Evolutionary conservation across 1,140 invertebrate genomes (phyloP).

Genomic region (Arctopsyche grandis): DNA sequence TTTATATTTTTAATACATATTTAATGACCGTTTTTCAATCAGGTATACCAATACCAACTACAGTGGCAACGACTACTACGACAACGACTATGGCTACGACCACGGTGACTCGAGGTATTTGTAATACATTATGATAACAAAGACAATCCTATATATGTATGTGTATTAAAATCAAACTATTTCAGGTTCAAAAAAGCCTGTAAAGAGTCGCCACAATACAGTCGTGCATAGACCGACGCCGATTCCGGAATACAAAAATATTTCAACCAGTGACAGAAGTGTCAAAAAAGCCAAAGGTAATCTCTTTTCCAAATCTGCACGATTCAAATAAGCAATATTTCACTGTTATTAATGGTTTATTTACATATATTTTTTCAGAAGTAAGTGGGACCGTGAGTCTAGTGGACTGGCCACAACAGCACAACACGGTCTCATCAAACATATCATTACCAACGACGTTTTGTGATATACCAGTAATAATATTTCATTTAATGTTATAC

Average conservation of each 20-base stretch:
- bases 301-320: neutral
- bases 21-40: neutral
- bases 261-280: constrained; percentile 46
- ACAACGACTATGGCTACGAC: constrained; percentile 47
- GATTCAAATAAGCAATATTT: constrained; percentile 1
- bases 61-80: constrained; percentile 42
- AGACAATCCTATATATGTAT: neutral
- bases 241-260: constrained; percentile 50
- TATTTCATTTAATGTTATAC: constrained; percentile 43
- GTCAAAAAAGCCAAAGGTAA: constrained; percentile 51
- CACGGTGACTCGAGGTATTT: constrained; percentile 49
- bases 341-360: neutral
- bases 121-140: neutral
- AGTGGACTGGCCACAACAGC: constrained; percentile 49
- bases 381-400: constrained; percentile 48
- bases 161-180: constrained; percentile 22
- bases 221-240: constrained; percentile 45
- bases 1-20: neutral
- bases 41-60: constrained; percentile 51
- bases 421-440: constrained; percentile 47
- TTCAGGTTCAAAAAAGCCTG: constrained; percentile 49
- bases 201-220: constrained; percentile 53
- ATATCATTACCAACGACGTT: constrained; percentile 46
- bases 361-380: constrained; percentile 44
- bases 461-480: constrained; percentile 47